Base-by-base conservation (phyloP, 2,797 vertebrate genomes). In the Gadopsis marmoratus region DNA sequence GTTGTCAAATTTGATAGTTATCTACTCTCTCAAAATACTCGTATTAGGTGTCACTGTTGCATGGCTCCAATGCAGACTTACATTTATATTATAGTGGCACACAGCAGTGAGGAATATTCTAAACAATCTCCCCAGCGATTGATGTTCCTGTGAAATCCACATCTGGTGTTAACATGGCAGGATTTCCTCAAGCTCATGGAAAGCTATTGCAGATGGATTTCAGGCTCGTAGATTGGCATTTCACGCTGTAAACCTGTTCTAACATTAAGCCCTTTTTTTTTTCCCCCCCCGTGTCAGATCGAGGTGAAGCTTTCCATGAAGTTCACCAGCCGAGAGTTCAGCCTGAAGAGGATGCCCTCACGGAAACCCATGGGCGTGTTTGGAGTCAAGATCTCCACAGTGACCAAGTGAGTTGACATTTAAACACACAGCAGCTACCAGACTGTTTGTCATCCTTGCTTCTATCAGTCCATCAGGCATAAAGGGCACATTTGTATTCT, bases 291-390 rank as follows among this genome's bases (percentile, higher is more conserved):
- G 39, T 63, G 64, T 68, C 91, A 99, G 98, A 95, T 99, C 10
- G 98, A 99, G 88, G 97, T 99, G 74, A 99, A 99, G 86, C 94
- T 99, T 4, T 99, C 97, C 0, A 93, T 99, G 89, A 99, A 98
- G 95, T 99, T 99, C 87, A 99, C 97, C 76, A 99, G 97, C 72
- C 95, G 98, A 58, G 98, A 99, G 88, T 98, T 99, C 86, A 99
- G 98, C 91, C 92, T 99, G 89, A 99, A 99, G 88, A 96, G 97
- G 87, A 97, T 98, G 95, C 97, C 97, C 0, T 98, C 98, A 10
- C 94, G 97, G 68, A 99, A 98, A 76, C 97, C 98, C 86, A 96
- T 97, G 0, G 98, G 98, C 0, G 98, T 99, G 71, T 99, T 99
- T 23, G 98, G 98, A 51, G 93, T 99, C 86, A 99, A 98, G 94